Percentiles rank a stretch among this genome's conserved stretches.
Evolutionary conservation across 2,888 invertebrate species (phyloP).

Genomic region (Drosophila mercatorum): DNA sequence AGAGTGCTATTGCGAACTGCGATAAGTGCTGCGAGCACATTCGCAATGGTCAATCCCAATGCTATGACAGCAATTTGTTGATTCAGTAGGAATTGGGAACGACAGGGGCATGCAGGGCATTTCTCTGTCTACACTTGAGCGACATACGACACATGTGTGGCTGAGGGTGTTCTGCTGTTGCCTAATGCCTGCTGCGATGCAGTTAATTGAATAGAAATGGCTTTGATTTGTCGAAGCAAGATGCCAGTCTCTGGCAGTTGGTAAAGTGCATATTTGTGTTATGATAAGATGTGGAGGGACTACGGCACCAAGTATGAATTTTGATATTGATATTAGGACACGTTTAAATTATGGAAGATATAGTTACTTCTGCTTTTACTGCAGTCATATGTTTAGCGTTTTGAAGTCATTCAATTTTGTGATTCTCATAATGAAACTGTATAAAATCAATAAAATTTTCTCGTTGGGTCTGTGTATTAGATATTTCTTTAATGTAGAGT

Average conservation of each 20-base stretch:
- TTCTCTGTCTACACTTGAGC: neutral
- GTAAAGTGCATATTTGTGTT: neutral
- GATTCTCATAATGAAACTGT: too few relatives aligned
- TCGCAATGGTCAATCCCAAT: constrained; percentile 14
- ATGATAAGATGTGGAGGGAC: too few relatives aligned
- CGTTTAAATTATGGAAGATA: too few relatives aligned
- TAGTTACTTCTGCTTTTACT: too few relatives aligned
- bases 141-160: neutral
- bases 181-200: neutral
- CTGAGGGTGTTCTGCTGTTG: neutral
- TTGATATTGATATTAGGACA: too few relatives aligned
- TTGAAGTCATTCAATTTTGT: too few relatives aligned
- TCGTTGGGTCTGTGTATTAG: too few relatives aligned
- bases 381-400: too few relatives aligned
- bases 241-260: neutral
- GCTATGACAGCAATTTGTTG: constrained; percentile 1
- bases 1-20: constrained; percentile 22
- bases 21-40: constrained; percentile 17
- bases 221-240: neutral
- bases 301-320: too few relatives aligned
- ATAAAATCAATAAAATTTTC: too few relatives aligned
- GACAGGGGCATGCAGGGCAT: neutral
- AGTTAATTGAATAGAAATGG: neutral
- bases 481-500: too few relatives aligned
- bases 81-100: neutral